Conservation (phyloP, 1,140 invertebrate species). For the Pseudobourletiella spinata region DNA sequence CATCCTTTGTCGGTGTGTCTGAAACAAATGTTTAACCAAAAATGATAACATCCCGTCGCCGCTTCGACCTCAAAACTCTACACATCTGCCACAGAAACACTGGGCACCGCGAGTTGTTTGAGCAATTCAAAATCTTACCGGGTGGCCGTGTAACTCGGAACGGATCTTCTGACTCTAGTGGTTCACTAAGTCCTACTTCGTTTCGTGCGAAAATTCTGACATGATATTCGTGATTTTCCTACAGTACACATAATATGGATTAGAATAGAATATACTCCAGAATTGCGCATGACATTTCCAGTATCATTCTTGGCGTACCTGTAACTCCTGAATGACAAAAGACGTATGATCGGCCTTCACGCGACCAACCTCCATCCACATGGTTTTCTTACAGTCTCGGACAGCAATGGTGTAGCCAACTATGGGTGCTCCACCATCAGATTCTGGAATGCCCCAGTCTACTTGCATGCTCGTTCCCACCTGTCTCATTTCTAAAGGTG, state of each 20-base stretch:
- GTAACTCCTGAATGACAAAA: conserved; percentile 73
- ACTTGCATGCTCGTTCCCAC: conserved; percentile 74
- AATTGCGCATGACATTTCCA: too few relatives aligned
- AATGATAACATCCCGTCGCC: not conserved
- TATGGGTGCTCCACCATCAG: conserved; percentile 83
- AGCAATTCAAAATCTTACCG: conserved; percentile 48
- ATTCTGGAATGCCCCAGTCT: conserved; percentile 88
- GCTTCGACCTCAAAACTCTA: too few relatives aligned
- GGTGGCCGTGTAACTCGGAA: conserved; percentile 71
- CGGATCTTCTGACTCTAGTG: conserved; percentile 83
- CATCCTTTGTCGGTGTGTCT: conserved; percentile 3
- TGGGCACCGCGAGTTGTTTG: not conserved
- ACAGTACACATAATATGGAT: too few relatives aligned
- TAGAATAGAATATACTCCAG: too few relatives aligned
- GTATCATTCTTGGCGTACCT: too few relatives aligned
- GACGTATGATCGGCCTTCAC: conserved; percentile 71
- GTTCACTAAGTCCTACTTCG: conserved; percentile 89
- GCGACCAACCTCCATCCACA: conserved; percentile 92
- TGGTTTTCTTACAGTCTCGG: conserved; percentile 78
- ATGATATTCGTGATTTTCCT: conserved; percentile 78
- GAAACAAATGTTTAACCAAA: not conserved
- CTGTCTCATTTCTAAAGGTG: conserved; percentile 72
- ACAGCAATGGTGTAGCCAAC: conserved; percentile 87
- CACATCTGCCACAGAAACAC: too few relatives aligned
- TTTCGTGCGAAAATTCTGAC: conserved; percentile 87